These are phyloP conservation scores for Chloroclystis v-ata DNA, from an alignment of 2,888 invertebrate genomes.

Conservation along the genomic window DNA sequence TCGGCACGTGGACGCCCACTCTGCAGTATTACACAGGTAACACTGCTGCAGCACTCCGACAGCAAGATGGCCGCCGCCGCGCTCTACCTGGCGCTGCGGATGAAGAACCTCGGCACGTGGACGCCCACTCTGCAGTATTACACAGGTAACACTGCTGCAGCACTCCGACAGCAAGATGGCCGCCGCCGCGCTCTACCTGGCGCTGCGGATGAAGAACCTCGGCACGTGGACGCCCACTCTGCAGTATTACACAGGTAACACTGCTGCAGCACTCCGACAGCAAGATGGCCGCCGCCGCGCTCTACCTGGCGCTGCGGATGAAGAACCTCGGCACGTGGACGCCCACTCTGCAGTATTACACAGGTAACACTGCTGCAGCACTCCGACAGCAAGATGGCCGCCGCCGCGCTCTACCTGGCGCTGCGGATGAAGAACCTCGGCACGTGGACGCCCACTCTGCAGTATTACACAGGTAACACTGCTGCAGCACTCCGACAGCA, in stretches of 20 bases:
- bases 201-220: slow-evolving; percentile 89
- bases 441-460: slow-evolving; percentile 85
- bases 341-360: slow-evolving; percentile 84
- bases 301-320: slow-evolving; percentile 93
- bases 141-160: too few relatives aligned
- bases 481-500: slow-evolving; percentile 88
- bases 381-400: slow-evolving; percentile 94
- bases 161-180: slow-evolving; percentile 94
- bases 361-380: slow-evolving; percentile 84
- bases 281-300: slow-evolving; percentile 91
- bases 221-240: slow-evolving; percentile 86
- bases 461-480: too few relatives aligned
- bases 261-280: slow-evolving; percentile 89
- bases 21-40: slow-evolving; percentile 87
- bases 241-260: too few relatives aligned
- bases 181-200: slow-evolving; percentile 91
- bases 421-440: slow-evolving; percentile 89
- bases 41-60: slow-evolving; percentile 81
- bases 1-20: slow-evolving; percentile 85
- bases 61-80: slow-evolving; percentile 94
- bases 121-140: slow-evolving; percentile 84
- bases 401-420: slow-evolving; percentile 92
- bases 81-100: slow-evolving; percentile 90
- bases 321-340: slow-evolving; percentile 86
- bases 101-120: slow-evolving; percentile 88